Conservation (phyloP, 1,140 invertebrate genomes). For the Eumeta japonica region DNA sequence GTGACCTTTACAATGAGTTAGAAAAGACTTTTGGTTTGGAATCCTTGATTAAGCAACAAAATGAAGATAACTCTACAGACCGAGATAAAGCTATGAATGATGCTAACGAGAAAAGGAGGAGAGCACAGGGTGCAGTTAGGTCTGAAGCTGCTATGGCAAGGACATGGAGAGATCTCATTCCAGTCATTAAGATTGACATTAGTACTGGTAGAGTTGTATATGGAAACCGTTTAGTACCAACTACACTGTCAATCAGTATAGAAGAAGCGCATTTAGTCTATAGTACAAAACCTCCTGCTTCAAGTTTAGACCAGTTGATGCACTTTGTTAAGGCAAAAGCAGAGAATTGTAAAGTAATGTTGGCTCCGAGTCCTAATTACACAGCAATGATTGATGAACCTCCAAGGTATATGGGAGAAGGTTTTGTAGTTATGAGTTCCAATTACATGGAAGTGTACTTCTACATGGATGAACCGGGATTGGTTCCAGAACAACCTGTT, state of each 20-base stretch:
- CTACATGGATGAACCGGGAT: slow-evolving; percentile 91
- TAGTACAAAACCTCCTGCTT: slow-evolving; percentile 92
- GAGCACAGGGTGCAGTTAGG: slow-evolving; percentile 64
- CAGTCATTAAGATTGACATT: slow-evolving; percentile 94
- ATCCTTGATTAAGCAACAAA: slow-evolving; percentile 69
- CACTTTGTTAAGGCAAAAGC: slow-evolving; percentile 93
- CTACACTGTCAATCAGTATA: slow-evolving; percentile 87
- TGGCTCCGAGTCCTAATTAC: slow-evolving; percentile 92
- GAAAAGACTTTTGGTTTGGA: slow-evolving; percentile 89
- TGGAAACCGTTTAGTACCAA: slow-evolving; percentile 93
- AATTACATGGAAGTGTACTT: slow-evolving; percentile 94
- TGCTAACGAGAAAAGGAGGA: slow-evolving; percentile 59
- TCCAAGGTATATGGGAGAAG: slow-evolving; percentile 96
- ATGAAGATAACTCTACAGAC: slow-evolving; percentile 40
- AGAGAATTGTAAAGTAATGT: slow-evolving; percentile 92
- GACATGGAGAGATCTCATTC: slow-evolving; percentile 94
- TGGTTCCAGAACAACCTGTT: slow-evolving; percentile 87
- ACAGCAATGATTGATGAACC: slow-evolving; percentile 92
- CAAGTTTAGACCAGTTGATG: slow-evolving; percentile 92
- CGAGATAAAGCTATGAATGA: slow-evolving; percentile 62
- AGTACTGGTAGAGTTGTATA: slow-evolving; percentile 89
- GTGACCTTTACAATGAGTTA: slow-evolving; percentile 81
- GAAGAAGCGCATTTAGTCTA: slow-evolving; percentile 95
- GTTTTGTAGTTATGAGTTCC: slow-evolving; percentile 94
- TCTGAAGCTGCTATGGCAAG: slow-evolving; percentile 75